Conservation (phyloP, 2,888 invertebrate species). For the Drosophila vallismaia region DNA sequence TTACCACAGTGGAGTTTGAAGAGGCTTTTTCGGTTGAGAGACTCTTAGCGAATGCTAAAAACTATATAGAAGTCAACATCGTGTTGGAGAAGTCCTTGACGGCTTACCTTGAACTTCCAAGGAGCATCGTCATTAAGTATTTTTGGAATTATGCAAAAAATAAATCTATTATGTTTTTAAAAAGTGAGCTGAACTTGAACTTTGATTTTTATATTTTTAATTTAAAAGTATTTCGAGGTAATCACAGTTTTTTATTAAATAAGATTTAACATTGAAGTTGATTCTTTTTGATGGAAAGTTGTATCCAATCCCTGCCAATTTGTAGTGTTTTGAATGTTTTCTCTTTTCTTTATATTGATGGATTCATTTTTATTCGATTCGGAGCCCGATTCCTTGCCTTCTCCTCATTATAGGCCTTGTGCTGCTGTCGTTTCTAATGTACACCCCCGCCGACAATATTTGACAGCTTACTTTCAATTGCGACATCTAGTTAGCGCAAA, state of each 20-base stretch:
- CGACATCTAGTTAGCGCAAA: slow-evolving; percentile 77
- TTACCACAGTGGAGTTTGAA: slow-evolving; percentile 37
- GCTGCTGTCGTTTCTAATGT: slow-evolving; percentile 6
- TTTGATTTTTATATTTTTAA: slow-evolving; percentile 8
- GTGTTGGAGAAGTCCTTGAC: slow-evolving; percentile 61
- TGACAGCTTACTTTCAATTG: slow-evolving; percentile 80
- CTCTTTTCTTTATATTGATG: neutral
- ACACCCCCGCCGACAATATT: slow-evolving; percentile 42
- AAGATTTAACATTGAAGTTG: too few relatives aligned
- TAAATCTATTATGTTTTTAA: slow-evolving; percentile 10
- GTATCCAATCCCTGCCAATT: neutral
- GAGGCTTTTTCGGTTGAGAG: slow-evolving; percentile 34
- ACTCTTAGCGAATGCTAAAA: slow-evolving; percentile 27
- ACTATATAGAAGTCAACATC: slow-evolving; percentile 53
- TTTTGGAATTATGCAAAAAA: slow-evolving; percentile 23
- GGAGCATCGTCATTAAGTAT: slow-evolving; percentile 26
- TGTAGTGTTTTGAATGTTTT: neutral
- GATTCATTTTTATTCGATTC: neutral
- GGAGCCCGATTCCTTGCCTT: slow-evolving; percentile 4
- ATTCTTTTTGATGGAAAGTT: too few relatives aligned
- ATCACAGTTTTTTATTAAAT: too few relatives aligned
- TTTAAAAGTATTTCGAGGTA: too few relatives aligned
- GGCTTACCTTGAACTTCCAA: slow-evolving; percentile 28
- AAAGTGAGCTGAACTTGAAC: slow-evolving; percentile 23
- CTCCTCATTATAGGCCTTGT: slow-evolving; percentile 36